Base-by-base conservation (phyloP, 2,797 vertebrate species). In the Myripristis murdjan region DNA sequence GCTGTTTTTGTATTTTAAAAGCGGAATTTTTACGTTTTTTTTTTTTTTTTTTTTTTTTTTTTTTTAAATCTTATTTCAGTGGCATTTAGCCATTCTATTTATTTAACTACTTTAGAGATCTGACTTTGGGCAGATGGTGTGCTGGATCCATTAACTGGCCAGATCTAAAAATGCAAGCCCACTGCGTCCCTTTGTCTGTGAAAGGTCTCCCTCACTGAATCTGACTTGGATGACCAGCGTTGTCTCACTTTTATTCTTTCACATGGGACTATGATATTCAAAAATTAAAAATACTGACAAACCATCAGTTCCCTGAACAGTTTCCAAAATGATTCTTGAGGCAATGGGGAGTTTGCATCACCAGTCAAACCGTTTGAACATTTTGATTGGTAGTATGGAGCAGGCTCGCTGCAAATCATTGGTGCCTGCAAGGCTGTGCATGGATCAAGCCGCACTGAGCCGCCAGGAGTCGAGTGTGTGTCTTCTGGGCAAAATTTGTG, bases 401-500 rank as follows among this genome's bases (percentile, higher is more conserved):
- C 70, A 11, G 20, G 59, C 62, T 70, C 3, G 8, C 73, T 55
- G 49, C 67, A 26, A 59, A 89, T 91, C 86, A 93, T 93, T 72
- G 63, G 20, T 57, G 65, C 79, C 86, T 90, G 81, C 62, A 54
- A 87, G 82, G 82, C 67, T 89, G 83, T 85, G 81, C 84, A 76
- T 47, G 77, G 85, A 87, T 89, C 85, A 84, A 87, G 75, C 81
- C 65, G 75, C 76, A 66, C 77, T 85, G 85, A 87, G 83, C 84
- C 76, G 80, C 87, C 75, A 23, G 28, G 84, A 89, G 87, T 91
- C 47, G 73, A 89, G 85, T 86, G 89, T 93, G 89, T 90, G 91
- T 89, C 87, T 94, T 93, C 85, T 85, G 89, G 85, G 87, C 85
- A 85, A 91, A 91, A 93, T 90, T 85, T 94, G 91, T 93, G 93